Evolutionary conservation across 2,888 invertebrate genomes (phyloP).

Genomic region (Habrosyne pyritoides): DNA sequence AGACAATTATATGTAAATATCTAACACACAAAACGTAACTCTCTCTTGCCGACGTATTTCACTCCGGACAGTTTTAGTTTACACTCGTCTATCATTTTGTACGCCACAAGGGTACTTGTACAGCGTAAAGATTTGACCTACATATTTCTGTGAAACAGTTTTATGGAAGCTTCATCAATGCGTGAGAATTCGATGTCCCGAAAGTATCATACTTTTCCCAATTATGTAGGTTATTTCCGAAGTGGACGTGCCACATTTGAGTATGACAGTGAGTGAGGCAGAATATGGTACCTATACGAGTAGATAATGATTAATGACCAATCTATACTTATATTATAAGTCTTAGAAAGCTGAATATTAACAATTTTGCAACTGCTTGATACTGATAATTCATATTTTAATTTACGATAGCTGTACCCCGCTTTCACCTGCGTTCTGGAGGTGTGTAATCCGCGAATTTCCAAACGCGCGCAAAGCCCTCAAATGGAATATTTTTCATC

Average conservation of each 20-base stretch:
- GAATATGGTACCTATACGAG: background rate
- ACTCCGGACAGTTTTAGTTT: background rate
- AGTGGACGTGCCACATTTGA: background rate
- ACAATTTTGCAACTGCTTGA: too few species aligned
- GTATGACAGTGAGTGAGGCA: constrained; percentile 1
- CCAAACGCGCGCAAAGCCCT: too few species aligned
- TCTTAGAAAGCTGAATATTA: too few species aligned
- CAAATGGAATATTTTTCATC: too few species aligned
- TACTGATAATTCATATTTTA: too few species aligned
- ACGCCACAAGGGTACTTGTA: background rate
- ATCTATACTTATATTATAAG: too few species aligned
- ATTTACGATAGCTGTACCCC: too few species aligned
- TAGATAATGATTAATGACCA: background rate
- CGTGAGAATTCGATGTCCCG: background rate
- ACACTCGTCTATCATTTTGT: background rate
- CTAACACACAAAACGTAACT: background rate
- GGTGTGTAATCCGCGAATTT: too few species aligned
- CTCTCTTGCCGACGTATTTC: background rate
- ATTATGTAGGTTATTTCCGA: background rate
- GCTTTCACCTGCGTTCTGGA: too few species aligned
- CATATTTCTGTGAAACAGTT: background rate
- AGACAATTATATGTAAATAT: too few species aligned
- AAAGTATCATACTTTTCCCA: background rate
- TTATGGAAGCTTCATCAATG: background rate
- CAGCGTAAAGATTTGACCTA: background rate